phyloP scores from a whole-genome alignment of 37 sponge, comb jelly and placozoan genomes.

The Haliclona indistincta region DNA sequence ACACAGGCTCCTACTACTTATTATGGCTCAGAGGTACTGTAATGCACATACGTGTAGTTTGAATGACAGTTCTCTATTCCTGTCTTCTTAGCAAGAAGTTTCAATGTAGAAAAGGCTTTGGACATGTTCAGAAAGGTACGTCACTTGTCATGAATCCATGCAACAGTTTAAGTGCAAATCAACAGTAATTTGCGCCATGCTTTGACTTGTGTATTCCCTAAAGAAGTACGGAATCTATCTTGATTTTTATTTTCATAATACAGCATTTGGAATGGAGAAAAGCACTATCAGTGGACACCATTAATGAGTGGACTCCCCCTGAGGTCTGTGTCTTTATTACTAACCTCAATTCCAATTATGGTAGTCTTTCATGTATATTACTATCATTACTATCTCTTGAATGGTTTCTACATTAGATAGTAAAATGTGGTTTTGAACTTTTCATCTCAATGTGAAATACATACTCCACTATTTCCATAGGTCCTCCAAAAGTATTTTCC shows the following conservation, averaged over 20 bases:
- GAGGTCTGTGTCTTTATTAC: slow-evolving; percentile 56
- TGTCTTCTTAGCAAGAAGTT: slow-evolving; percentile 44
- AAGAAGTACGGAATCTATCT: not conserved
- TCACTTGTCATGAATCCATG: no score
- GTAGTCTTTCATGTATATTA: no score
- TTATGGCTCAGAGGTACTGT: slow-evolving; percentile 38
- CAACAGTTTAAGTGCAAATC: not conserved
- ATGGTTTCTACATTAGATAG: no score
- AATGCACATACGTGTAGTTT: not conserved
- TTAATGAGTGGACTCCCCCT: slow-evolving; percentile 60
- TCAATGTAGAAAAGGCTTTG: slow-evolving; percentile 52
- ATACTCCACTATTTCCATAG: no score
- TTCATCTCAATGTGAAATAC: no score
- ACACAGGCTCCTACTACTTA: slow-evolving; percentile 38
- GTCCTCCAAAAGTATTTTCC: slow-evolving; percentile 48
- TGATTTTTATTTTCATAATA: not conserved
- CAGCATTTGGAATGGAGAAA: slow-evolving; percentile 56
- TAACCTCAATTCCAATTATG: no score
- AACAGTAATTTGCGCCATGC: not conserved
- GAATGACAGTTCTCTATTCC: not conserved
- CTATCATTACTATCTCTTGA: no score
- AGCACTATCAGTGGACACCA: slow-evolving; percentile 36
- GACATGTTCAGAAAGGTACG: slow-evolving; percentile 57
- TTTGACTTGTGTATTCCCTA: not conserved
- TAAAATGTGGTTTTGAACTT: no score